Evolutionary conservation across 2,113 vertebrate genomes (phyloP).

Genomic region (Camelus dromedarius): DNA sequence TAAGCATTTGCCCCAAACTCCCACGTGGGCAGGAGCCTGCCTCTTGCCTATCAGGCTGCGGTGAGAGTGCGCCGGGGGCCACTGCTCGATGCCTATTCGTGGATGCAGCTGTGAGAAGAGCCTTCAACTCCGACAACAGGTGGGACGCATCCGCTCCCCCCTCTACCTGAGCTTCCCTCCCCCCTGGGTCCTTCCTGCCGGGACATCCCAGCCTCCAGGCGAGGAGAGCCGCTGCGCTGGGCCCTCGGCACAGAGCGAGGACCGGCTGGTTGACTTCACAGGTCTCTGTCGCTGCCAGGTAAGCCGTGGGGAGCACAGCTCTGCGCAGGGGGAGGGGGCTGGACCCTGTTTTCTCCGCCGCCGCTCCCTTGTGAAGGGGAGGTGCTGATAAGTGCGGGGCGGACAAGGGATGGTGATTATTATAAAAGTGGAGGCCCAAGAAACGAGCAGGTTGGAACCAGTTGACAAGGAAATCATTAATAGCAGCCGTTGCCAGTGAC

Average conservation of each 20-base stretch:
- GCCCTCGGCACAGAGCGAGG: not conserved
- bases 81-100: not conserved
- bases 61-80: no score
- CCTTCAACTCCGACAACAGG: not conserved
- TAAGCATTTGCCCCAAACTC: not conserved
- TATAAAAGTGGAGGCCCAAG: not conserved
- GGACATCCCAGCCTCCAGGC: accelerated
- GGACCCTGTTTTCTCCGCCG: not conserved
- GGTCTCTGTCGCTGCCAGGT: not conserved
- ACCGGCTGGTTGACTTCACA: not conserved
- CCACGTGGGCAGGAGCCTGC: not conserved
- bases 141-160: not conserved
- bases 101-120: not conserved
- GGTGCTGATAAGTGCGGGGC: not conserved
- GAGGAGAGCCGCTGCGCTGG: not conserved
- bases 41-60: no score
- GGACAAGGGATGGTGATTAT: not conserved
- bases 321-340: not conserved
- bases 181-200: not conserved
- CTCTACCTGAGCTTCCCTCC: not conserved
- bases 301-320: not conserved
- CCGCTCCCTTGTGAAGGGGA: not conserved
- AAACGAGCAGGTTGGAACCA: not conserved
- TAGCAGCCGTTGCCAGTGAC: accelerated
- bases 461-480: no score